These are phyloP conservation scores for Sphecodes monilicornis DNA, from an alignment of 2,888 invertebrate genomes.

Conservation along the genomic window DNA sequence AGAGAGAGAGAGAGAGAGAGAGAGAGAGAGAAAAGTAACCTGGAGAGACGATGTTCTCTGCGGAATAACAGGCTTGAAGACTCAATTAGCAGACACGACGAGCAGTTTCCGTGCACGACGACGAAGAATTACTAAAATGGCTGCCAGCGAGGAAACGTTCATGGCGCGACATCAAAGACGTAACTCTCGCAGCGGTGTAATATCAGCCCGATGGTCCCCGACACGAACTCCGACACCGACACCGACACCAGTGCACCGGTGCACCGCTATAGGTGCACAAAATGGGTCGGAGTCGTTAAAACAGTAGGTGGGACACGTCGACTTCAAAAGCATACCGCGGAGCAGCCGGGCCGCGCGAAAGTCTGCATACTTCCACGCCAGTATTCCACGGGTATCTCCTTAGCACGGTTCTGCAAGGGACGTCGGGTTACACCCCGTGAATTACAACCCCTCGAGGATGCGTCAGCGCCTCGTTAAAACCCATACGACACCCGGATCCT, in stretches of 20 bases:
- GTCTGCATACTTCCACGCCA: slow-evolving; percentile 60
- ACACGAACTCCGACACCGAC: slow-evolving; percentile 28
- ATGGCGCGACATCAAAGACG: slow-evolving; percentile 57
- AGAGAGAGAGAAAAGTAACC: not conserved
- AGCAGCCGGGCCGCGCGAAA: slow-evolving; percentile 42
- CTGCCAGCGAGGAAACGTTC: slow-evolving; percentile 33
- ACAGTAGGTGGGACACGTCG: slow-evolving; percentile 41
- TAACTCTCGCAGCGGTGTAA: slow-evolving; percentile 39
- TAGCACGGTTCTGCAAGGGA: slow-evolving; percentile 22
- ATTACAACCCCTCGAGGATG: slow-evolving; percentile 59
- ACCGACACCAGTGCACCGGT: slow-evolving; percentile 9
- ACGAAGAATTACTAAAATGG: slow-evolving; percentile 49
- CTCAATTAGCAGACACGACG: slow-evolving; percentile 44
- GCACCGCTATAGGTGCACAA: slow-evolving; percentile 24
- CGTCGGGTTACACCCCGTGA: slow-evolving; percentile 54
- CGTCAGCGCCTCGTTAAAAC: slow-evolving; percentile 65
- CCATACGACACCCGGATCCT: slow-evolving; percentile 13
- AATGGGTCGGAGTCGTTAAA: slow-evolving; percentile 47
- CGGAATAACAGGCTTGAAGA: slow-evolving; percentile 38
- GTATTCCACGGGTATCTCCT: slow-evolving; percentile 42
- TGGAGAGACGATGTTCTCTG: not conserved
- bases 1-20: not conserved
- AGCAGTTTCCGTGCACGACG: slow-evolving; percentile 3
- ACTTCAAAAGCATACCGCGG: slow-evolving; percentile 69
- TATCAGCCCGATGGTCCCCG: slow-evolving; percentile 29